Conservation (phyloP, 2,888 invertebrate species). For the Tiphia femorata region DNA sequence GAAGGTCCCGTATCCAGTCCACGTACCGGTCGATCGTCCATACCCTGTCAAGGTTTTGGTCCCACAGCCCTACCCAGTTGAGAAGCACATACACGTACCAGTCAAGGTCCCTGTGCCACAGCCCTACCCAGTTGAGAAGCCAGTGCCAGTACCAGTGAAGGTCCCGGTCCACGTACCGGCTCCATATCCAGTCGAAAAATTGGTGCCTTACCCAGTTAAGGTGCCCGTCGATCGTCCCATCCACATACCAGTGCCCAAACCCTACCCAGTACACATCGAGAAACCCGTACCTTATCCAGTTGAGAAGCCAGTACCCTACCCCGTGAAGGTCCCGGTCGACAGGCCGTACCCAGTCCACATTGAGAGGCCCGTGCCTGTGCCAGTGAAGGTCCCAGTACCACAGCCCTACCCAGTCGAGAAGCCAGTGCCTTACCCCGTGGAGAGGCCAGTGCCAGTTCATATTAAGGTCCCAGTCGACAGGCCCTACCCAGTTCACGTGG, state of each 20-base stretch:
- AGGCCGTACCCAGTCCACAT: constrained; percentile 74
- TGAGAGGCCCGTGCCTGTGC: constrained; percentile 71
- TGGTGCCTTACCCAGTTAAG: constrained; percentile 72
- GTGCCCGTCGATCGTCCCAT: constrained; percentile 76
- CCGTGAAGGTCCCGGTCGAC: constrained; percentile 76
- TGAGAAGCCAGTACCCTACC: constrained; percentile 75
- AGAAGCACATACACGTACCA: constrained; percentile 81
- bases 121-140: constrained; percentile 81
- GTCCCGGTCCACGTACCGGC: constrained; percentile 70
- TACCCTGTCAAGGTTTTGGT: constrained; percentile 84
- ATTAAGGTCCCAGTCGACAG: constrained; percentile 73
- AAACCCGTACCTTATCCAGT: constrained; percentile 74
- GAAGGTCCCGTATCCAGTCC: constrained; percentile 78
- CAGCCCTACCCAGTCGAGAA: constrained; percentile 77
- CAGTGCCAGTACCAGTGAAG: constrained; percentile 71
- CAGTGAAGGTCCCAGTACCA: constrained; percentile 74
- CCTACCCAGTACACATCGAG: constrained; percentile 70
- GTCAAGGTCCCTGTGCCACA: constrained; percentile 78
- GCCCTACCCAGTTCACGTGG: constrained; percentile 74
- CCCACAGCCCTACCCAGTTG: constrained; percentile 85
- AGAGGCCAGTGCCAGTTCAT: constrained; percentile 58
- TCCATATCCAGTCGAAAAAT: constrained; percentile 80
- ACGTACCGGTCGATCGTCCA: constrained; percentile 82
- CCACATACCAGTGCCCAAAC: constrained; percentile 66
- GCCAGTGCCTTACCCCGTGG: constrained; percentile 73